These are phyloP conservation scores for Anguilla japonica DNA, from an alignment of 2,113 vertebrate species.

Conservation along the genomic window DNA sequence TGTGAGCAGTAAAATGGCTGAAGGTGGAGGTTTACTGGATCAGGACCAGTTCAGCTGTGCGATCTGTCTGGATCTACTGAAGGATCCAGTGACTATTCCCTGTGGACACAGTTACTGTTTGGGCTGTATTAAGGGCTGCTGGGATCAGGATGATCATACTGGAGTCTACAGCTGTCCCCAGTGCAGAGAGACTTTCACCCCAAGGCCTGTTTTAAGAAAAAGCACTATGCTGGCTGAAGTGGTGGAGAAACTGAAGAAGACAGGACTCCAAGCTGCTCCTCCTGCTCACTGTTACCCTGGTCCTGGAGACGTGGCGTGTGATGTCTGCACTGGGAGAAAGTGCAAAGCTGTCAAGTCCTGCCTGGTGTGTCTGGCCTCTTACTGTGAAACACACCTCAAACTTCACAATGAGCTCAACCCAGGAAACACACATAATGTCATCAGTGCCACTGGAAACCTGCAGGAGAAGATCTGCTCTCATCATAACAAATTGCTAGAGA, in stretches of 20 bases:
- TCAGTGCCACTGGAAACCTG: too few relatives aligned
- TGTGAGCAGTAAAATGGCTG: slow-evolving; percentile 2
- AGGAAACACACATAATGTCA: too few relatives aligned
- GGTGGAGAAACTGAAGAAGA: slow-evolving; percentile 25
- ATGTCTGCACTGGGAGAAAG: slow-evolving; percentile 24
- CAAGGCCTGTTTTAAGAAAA: slow-evolving; percentile 27
- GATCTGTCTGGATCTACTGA: slow-evolving; percentile 8
- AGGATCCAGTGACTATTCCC: not conserved
- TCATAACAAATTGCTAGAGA: too few relatives aligned
- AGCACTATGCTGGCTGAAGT: slow-evolving; percentile 23
- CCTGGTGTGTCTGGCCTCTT: slow-evolving; percentile 26
- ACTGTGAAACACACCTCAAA: slow-evolving; percentile 23
- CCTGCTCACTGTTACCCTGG: slow-evolving; percentile 21
- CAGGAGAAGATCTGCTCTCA: too few relatives aligned
- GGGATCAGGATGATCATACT: slow-evolving; percentile 18
- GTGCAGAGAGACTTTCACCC: slow-evolving; percentile 38
- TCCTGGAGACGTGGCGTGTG: slow-evolving; percentile 29
- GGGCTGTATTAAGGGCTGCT: slow-evolving; percentile 29
- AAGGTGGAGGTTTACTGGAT: not conserved
- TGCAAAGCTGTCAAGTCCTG: slow-evolving; percentile 16
- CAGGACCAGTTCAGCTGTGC: slow-evolving; percentile 8
- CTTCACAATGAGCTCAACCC: not conserved
- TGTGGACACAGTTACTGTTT: slow-evolving; percentile 37
- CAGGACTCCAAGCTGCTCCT: slow-evolving; percentile 13
- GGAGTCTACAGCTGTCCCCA: slow-evolving; percentile 25